phyloP scores from a whole-genome alignment of 2,888 invertebrate species.

The Ditylenchus weischeri region DNA sequence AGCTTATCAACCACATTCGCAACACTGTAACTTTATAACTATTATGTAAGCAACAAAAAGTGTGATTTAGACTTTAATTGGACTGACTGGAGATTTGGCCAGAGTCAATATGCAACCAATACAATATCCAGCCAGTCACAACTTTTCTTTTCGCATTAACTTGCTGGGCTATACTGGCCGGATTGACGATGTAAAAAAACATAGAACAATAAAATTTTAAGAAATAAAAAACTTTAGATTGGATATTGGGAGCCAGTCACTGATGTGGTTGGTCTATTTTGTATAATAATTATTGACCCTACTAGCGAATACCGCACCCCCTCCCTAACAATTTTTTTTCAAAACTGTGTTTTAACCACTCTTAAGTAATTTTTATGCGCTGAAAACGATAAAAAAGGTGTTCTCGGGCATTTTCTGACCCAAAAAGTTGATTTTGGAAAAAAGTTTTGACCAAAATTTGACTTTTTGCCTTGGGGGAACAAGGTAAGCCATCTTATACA shows the following conservation, averaged over 20 bases:
- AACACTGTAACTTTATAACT: conserved; percentile 32
- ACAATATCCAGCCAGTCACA: conserved; percentile 36
- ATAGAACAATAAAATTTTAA: not conserved
- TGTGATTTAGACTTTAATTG: conserved; percentile 18
- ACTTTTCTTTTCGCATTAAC: conserved; percentile 55
- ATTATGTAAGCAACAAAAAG: not conserved
- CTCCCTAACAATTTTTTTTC: too few species aligned
- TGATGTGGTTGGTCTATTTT: conserved; percentile 34
- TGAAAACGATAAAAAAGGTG: too few species aligned
- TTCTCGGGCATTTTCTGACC: too few species aligned
- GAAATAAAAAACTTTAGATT: conserved; percentile 38
- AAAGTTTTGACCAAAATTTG: too few species aligned
- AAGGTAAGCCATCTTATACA: too few species aligned
- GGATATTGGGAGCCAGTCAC: conserved; percentile 56
- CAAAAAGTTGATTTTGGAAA: too few species aligned
- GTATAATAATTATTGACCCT: too few species aligned
- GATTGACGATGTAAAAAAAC: conserved; percentile 45
- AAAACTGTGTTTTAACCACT: too few species aligned
- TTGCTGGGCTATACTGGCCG: conserved; percentile 55
- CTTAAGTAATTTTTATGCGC: too few species aligned
- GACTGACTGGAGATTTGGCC: conserved; percentile 34
- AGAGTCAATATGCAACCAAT: conserved; percentile 16
- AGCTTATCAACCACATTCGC: conserved; percentile 34
- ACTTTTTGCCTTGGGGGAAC: too few species aligned
- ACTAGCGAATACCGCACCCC: too few species aligned